Conservation (phyloP, 2,888 invertebrate genomes). For the Helicoverpa assulta region DNA sequence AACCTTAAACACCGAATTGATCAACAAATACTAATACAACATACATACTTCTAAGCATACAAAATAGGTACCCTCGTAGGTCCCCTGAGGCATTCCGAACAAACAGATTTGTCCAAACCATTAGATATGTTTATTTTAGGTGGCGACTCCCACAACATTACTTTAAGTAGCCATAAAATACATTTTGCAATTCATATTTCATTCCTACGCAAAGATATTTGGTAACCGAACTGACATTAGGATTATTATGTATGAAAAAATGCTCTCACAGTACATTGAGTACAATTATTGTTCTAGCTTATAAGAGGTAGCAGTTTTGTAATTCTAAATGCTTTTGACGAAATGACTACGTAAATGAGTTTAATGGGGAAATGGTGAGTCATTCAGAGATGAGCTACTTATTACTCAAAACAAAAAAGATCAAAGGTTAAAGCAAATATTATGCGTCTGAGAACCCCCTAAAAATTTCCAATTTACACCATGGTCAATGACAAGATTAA, state of each 20-base stretch:
- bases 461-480: too few species aligned
- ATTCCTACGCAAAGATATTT: constrained; percentile 45
- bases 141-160: constrained; percentile 41
- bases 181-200: constrained; percentile 54
- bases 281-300: constrained; percentile 18
- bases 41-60: constrained; percentile 1
- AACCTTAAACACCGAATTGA: constrained; percentile 23
- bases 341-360: neutral
- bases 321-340: neutral
- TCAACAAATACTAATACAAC: constrained; percentile 20
- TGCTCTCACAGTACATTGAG: constrained; percentile 49
- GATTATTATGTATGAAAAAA: constrained; percentile 48
- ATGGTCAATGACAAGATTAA: neutral
- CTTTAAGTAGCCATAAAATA: constrained; percentile 49
- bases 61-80: constrained; percentile 9
- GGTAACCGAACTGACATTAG: constrained; percentile 50
- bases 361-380: neutral
- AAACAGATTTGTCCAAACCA: constrained; percentile 32
- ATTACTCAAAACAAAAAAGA: too few species aligned
- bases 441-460: too few species aligned
- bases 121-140: constrained; percentile 31
- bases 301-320: constrained; percentile 11
- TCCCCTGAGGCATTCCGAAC: constrained; percentile 28
- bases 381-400: neutral
- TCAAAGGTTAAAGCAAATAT: too few species aligned